Evolutionary conservation across 2,888 invertebrate genomes (phyloP), one percentile per base, ranked within the genome.

Genomic region (Magallana nippona): DNA sequence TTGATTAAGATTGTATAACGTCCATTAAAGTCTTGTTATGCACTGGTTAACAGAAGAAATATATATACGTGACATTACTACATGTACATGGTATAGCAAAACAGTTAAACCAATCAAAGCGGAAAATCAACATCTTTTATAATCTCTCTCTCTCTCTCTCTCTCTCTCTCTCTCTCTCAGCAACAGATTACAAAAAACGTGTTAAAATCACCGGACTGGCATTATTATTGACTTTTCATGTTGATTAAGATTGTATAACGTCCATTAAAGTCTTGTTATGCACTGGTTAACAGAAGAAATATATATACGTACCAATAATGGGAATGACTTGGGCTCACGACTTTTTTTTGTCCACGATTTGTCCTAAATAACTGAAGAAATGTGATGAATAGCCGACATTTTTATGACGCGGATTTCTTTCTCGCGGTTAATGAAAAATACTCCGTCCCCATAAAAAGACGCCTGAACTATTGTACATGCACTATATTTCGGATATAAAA

Each of bases 321-420:
- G 27, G 71, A 58, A 71, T 71, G 71, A 71, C 27, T 71, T 0
- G 71, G 27, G 71, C 71, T 71, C 71, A 71, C 71, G 71, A 71
- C 32, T 44, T 44, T 44, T 44, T 44, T 44, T 44, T 71, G 71
- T 13, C 71, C 27, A 71, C 27, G 71, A 27, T 27, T 27, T 71
- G 71, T 71, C 71, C 27, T 15, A 71, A 71, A 71, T 71, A 71
- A 32, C 71, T 27, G 71, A 22, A 71, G 71, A 1, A 71, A 32
- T 10, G 32, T 71, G 71, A 71, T 71, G 71, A 71, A 71, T 71
- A 27, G 71, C 27, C 71, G 71, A 71, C 71, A 71, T 71, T 71
- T 71, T 71, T 71, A 71, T 27, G 71, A 22, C 27, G 27, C 10
- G 13, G 71, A 32, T 27, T 71, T 15, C 71, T 71, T 71, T 71